These are phyloP conservation scores for Wasmannia auropunctata DNA, from an alignment of 1,140 invertebrate genomes.

Conservation along the genomic window DNA sequence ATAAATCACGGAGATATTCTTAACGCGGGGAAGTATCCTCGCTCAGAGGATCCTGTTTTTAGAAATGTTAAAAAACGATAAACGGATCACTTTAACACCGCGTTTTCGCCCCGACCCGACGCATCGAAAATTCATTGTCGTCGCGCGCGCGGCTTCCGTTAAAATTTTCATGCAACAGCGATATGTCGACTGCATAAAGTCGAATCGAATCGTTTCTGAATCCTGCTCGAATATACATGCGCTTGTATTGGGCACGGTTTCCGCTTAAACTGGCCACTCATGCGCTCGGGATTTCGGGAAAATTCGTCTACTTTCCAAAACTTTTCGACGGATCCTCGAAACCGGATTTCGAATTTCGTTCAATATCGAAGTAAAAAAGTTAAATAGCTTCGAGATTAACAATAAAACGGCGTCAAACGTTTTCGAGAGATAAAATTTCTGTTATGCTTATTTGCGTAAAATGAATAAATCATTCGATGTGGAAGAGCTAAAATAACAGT, in stretches of 20 bases:
- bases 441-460: neutral
- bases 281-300: slow-evolving; percentile 16
- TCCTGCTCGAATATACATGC: slow-evolving; percentile 44
- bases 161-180: slow-evolving; percentile 52
- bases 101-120: neutral
- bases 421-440: neutral
- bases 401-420: neutral
- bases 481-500: neutral
- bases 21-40: neutral
- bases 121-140: slow-evolving; percentile 52
- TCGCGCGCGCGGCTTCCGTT: slow-evolving; percentile 16
- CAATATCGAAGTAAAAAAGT: slow-evolving; percentile 12
- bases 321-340: slow-evolving; percentile 2
- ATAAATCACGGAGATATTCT: slow-evolving; percentile 47
- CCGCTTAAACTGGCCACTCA: slow-evolving; percentile 36
- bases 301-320: slow-evolving; percentile 38
- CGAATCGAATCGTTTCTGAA: slow-evolving; percentile 47
- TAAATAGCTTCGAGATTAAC: neutral
- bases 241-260: slow-evolving; percentile 25
- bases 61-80: slow-evolving; percentile 39
- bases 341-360: slow-evolving; percentile 39
- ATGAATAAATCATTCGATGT: neutral
- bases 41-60: neutral
- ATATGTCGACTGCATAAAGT: slow-evolving; percentile 52
- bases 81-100: slow-evolving; percentile 36